Evolutionary conservation across 1,140 invertebrate genomes (phyloP), one percentile per base, ranked within the genome.

Genomic region (Hermatobates lingyangjiaoensis): DNA sequence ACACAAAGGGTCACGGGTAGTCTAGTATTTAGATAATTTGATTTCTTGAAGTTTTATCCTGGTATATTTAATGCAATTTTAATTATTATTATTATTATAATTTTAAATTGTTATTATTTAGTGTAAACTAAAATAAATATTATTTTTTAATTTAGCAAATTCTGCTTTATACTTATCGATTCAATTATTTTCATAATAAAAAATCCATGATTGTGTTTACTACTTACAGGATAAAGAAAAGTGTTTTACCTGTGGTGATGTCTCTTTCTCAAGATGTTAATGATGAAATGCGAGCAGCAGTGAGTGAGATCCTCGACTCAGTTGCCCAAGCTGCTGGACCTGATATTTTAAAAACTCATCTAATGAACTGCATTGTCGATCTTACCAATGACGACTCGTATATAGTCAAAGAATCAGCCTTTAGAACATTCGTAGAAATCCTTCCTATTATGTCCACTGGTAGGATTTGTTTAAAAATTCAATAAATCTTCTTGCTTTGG

Each of bases 231-330:
- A 23, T 55, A 3, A 55, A 53, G 34, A 47, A 45, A 49, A 54
- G 55, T 12, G 25, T 57, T 24, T 21, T 55, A 7, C 56, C 54
- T 2, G 7, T 54, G 12, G 40, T 57, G n/a, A 23, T 53, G 12
- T 45, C 54, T 1, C 45, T 57, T 15, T 55, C 54, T 30, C 56
- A 57, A 38, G 56, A 57, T 49, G 26, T 53, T 2, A 34, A 45
- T 26, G 47, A 28, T 1, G 51, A 51, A 2, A 54, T 57, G 4
- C 25, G 56, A 20, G 45, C 49, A 5, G 30, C 39, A 24, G 52
- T 54, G 42, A 30, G 48, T 25, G n/a, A n/a, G n/a, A 18, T 44
- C n/a, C 23, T 57, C 10, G 27, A 44, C 2, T 34, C 23, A 44
- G 27, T 55, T 3, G 28, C 51, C 1, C 2, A n/a, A 15, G 30